Base-by-base conservation (phyloP, 1,140 invertebrate genomes). In the Zophobas atratus region DNA sequence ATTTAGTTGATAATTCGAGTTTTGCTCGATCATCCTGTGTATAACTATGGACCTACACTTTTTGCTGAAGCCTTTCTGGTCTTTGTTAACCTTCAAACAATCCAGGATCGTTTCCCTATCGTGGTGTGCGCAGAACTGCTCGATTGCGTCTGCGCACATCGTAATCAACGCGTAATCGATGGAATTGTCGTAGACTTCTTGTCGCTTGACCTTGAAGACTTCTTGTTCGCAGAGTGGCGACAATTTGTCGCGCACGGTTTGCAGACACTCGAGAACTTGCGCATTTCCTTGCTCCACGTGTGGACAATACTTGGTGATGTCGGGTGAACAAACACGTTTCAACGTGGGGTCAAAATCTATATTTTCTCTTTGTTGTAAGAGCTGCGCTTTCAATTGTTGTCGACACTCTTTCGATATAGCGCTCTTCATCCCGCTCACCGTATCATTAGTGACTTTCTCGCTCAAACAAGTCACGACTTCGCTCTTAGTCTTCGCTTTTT, bases 401-500 rank as follows among this genome's bases (percentile, higher is more conserved):
- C 96, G 90, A 85, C 97, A 99, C 33, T 94, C 92, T 84, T 93
- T 95, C 4, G 93, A 91, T 80, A 99, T 93, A 80, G 92, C 90
- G 79, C 94, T 95, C 70, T 92, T 92, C 35, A 91, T 91, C 56
- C 94, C 93, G 33, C 89, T 88, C 36, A 99, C 90, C 41, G 97
- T 97, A 84, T 98, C 96, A 85, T 97, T 96, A 73, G 94, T 90
- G 39, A 98, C 93, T 77, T 94, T 92, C 85, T 95, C 93, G 87
- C 97, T 98, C 8, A 99, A 89, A 87, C 98, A 99, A 53, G 91
- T 90, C 5, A 99, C 94, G 5, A 99, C 96, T 82, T 97, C 94
- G 53, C 91, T 91, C 87, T 96, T 98, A n/a, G 89, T 93, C 86
- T 92, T 95, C 57, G 90, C 92, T 78, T 89, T 88, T 3, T 90